These are phyloP conservation scores for Mesorhabditis sp. DNA, from an alignment of 2,888 invertebrate genomes.

Conservation along the genomic window DNA sequence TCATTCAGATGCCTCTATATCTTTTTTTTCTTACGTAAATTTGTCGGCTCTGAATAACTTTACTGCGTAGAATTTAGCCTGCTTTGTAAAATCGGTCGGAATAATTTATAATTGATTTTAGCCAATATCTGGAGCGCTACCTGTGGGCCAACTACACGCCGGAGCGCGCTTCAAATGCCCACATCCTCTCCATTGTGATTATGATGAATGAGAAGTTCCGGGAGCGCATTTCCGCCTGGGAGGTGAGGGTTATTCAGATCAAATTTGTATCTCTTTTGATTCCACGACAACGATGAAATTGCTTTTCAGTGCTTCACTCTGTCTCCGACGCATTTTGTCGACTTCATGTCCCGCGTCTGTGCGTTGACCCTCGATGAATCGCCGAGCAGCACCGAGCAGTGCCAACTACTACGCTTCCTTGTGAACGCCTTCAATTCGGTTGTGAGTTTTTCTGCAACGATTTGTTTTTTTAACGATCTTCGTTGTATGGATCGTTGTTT, in stretches of 20 bases:
- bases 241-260: slow-evolving; percentile 63
- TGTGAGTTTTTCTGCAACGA: slow-evolving; percentile 59
- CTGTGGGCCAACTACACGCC: slow-evolving; percentile 89
- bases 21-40: slow-evolving; percentile 10
- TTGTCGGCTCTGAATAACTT: neutral
- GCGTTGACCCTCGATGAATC: slow-evolving; percentile 67
- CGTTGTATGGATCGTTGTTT: neutral
- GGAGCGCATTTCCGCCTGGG: slow-evolving; percentile 88
- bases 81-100: neutral
- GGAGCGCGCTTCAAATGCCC: slow-evolving; percentile 63
- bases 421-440: slow-evolving; percentile 96
- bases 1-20: too few relatives aligned
- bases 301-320: slow-evolving; percentile 43
- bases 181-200: slow-evolving; percentile 83
- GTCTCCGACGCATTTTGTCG: slow-evolving; percentile 55
- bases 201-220: slow-evolving; percentile 98
- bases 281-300: too few relatives aligned
- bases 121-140: slow-evolving; percentile 92
- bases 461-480: slow-evolving; percentile 6
- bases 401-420: slow-evolving; percentile 81
- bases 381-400: slow-evolving; percentile 71
- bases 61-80: neutral
- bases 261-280: too few relatives aligned
- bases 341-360: slow-evolving; percentile 58
- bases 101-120: slow-evolving; percentile 59